Percentiles rank a stretch among this genome's conserved stretches.
These are phyloP conservation scores for Hoplostethus atlanticus DNA, from an alignment of 2,797 vertebrate genomes.

Conservation along the genomic window DNA sequence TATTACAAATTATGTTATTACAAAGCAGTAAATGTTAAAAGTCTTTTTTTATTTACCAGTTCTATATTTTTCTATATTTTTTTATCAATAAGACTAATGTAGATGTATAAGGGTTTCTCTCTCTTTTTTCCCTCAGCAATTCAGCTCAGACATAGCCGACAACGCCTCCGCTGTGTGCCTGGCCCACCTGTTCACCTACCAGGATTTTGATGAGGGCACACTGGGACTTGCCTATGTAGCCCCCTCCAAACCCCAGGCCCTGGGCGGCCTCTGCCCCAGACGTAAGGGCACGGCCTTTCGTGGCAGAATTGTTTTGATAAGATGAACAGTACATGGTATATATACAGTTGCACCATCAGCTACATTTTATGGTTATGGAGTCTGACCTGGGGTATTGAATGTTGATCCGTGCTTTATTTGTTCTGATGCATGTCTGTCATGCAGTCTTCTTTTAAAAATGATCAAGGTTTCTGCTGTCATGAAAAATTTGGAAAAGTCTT, in stretches of 20 bases:
- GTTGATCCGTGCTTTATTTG: background rate
- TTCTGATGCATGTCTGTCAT: background rate
- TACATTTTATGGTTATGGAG: background rate
- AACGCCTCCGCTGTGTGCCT: constrained; percentile 94
- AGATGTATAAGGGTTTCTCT: background rate
- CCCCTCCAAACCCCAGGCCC: constrained; percentile 91
- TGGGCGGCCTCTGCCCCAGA: constrained; percentile 96
- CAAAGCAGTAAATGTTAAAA: background rate
- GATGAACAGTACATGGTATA: background rate
- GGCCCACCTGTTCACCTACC: constrained; percentile 98
- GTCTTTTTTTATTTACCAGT: background rate
- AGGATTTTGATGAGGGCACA: constrained; percentile 98
- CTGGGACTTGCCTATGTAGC: constrained; percentile 97
- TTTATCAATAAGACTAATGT: background rate
- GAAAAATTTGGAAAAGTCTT: background rate
- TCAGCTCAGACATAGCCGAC: constrained; percentile 94
- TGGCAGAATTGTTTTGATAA: background rate
- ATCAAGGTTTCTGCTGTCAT: background rate
- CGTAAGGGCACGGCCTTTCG: constrained; percentile 77
- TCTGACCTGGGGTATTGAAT: background rate
- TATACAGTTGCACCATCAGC: background rate
- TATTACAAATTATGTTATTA: background rate
- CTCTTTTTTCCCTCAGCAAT: constrained; percentile 89
- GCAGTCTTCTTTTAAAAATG: background rate
- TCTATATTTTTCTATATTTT: background rate